A percentile compares a stretch with the other conserved stretches of the same genome.
Conservation (phyloP, 2,888 invertebrate genomes). For the Sminthurinus aureus region DNA sequence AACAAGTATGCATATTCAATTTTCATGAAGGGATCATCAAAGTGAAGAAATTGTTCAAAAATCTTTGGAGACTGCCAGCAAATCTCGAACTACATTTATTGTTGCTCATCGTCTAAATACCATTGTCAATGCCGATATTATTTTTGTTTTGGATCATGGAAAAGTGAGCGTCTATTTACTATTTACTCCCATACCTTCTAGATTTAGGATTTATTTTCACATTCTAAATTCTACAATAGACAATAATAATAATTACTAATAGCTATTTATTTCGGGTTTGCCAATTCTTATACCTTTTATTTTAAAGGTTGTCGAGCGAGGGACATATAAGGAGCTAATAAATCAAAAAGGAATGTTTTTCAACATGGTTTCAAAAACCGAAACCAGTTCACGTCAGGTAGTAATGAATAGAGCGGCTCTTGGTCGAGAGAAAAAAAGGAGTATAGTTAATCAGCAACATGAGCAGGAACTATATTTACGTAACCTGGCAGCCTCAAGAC, state of each 20-base stretch:
- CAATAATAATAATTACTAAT: too few relatives aligned
- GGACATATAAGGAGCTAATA: background rate
- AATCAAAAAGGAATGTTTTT: background rate
- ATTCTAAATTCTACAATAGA: too few relatives aligned
- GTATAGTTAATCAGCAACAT: background rate
- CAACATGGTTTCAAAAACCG: background rate
- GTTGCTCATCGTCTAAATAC: conserved; percentile 65
- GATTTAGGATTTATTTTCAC: too few relatives aligned
- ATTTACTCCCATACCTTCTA: too few relatives aligned
- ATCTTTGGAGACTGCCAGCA: conserved; percentile 66
- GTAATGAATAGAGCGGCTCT: background rate
- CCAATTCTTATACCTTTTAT: background rate
- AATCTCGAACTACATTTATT: conserved; percentile 63
- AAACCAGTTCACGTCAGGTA: background rate
- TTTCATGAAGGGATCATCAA: conserved; percentile 61
- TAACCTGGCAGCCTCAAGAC: background rate
- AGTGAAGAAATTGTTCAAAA: conserved; percentile 66
- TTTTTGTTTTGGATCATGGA: conserved; percentile 54
- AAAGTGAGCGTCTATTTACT: too few relatives aligned
- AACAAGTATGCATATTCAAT: too few relatives aligned
- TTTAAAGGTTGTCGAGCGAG: background rate
- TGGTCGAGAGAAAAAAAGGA: background rate
- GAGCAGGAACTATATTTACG: background rate
- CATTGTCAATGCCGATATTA: conserved; percentile 61
- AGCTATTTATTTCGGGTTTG: too few relatives aligned